Base-by-base conservation (phyloP, 2,888 invertebrate genomes). In the Noctua pronuba region DNA sequence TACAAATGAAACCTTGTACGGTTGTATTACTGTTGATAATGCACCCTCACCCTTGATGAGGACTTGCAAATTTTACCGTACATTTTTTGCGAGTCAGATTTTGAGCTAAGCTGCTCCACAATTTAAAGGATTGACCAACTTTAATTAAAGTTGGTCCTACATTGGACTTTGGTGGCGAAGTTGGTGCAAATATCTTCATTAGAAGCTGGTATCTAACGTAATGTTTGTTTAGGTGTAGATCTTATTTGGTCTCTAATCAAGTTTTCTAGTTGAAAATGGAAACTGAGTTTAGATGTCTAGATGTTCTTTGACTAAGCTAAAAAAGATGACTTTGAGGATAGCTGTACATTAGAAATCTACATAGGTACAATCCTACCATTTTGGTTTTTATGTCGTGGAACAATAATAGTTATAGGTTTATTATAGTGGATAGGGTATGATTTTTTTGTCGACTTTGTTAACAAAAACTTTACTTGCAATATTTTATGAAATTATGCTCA, bases 1-100 rank as follows among this genome's bases (percentile, higher is more conserved):
- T 90, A 87, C 85, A 86, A 86, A 83, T 67, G 77, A 86, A 86
- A 88, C 83, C 80, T 76, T 68, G 65, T 71, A 82, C 79, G 24
- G 76, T 85, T 70, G 76, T 80, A 79, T 80, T 77, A 81, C 77
- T 69, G 75, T 81, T 81, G 88, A 82, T 84, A 86, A 79, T 83
- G 68, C 84, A 49, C n/a, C 62, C 49, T 38, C 67, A 55, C 41
- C 44, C 73, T 73, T 74, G 71, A 74, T 44, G 74, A 65, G 55
- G 65, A 78, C 78, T 84, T 77, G 55, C 46, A 73, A 84, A 81
- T 70, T 74, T 67, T 58, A 58, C 55, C 62, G 69, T 66, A 70
- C 55, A 75, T 66, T 79, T 86, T 82, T 79, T 82, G 77, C 35
- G 11, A 41, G 70, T 41, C 58, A 68, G 41, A 62, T 72, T 82